phyloP scores from a whole-genome alignment of 2,888 invertebrate genomes.

The Epinotia demarniana region DNA sequence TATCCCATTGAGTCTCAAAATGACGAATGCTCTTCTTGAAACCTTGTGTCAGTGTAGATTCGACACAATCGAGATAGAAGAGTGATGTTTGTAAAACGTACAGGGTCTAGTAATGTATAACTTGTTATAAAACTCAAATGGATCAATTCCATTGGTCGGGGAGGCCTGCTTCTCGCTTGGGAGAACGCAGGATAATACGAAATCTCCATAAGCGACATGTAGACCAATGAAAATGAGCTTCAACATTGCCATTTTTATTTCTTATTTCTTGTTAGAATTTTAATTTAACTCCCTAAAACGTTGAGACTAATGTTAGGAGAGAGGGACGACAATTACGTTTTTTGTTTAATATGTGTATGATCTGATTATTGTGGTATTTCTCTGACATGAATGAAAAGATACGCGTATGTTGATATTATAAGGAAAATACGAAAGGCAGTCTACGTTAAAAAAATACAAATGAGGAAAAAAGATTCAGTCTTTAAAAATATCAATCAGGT shows the following conservation, averaged over 20 bases:
- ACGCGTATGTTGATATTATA: not conserved
- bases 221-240: not conserved
- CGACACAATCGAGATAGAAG: not conserved
- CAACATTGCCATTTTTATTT: not conserved
- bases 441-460: not conserved
- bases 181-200: no score
- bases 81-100: not conserved
- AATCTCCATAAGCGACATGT: no score
- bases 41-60: not conserved
- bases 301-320: not conserved
- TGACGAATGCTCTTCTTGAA: not conserved
- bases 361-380: not conserved
- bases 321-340: not conserved
- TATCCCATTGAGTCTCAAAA: not conserved
- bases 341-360: constrained; percentile 6
- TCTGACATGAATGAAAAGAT: not conserved
- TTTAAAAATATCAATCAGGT: not conserved
- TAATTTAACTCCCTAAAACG: not conserved
- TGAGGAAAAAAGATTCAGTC: not conserved
- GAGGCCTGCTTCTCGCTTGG: not conserved
- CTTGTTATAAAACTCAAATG: not conserved
- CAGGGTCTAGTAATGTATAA: no score
- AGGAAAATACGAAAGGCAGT: not conserved
- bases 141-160: not conserved
- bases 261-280: not conserved